Percentiles rank a stretch among this genome's conserved stretches.
phyloP scores from a whole-genome alignment of 2,113 vertebrate species.

The Caracal caracal region DNA sequence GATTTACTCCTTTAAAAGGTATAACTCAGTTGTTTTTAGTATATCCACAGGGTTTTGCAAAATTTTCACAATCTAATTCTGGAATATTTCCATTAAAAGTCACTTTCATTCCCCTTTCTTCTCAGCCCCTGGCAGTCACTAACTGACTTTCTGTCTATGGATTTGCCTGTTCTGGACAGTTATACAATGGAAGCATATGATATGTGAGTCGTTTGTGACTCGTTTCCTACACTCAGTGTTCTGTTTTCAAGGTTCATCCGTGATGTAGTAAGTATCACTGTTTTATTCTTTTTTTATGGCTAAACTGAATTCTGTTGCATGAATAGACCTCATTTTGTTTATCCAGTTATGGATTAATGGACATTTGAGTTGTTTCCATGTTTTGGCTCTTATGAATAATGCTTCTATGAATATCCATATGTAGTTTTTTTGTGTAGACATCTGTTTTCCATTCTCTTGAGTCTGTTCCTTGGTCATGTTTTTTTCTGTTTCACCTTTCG shows the following conservation, averaged over 20 bases:
- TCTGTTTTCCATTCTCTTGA: not conserved
- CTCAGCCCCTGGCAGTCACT: not conserved
- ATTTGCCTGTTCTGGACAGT: not conserved
- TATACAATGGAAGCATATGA: not conserved
- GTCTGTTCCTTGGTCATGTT: not conserved
- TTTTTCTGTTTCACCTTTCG: not conserved
- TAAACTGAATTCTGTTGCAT: not conserved
- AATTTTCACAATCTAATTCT: not conserved
- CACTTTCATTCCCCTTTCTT: not conserved
- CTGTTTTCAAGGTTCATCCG: not conserved
- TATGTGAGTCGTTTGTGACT: not conserved
- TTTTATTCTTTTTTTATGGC: not conserved
- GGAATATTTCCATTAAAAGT: not conserved
- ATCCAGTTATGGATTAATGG: not conserved
- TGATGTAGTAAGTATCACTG: not conserved
- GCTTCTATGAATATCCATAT: not conserved
- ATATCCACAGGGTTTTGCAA: not conserved
- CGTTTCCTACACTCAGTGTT: not conserved
- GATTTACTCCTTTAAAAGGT: not conserved
- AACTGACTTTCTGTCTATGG: not conserved
- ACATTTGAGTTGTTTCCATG: not conserved
- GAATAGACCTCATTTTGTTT: not conserved
- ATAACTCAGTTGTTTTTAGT: not conserved
- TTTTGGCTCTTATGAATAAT: not conserved
- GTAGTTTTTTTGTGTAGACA: not conserved